These are phyloP conservation scores for Lasioglossum figueresi DNA, from an alignment of 2,888 invertebrate species.

Conservation along the genomic window DNA sequence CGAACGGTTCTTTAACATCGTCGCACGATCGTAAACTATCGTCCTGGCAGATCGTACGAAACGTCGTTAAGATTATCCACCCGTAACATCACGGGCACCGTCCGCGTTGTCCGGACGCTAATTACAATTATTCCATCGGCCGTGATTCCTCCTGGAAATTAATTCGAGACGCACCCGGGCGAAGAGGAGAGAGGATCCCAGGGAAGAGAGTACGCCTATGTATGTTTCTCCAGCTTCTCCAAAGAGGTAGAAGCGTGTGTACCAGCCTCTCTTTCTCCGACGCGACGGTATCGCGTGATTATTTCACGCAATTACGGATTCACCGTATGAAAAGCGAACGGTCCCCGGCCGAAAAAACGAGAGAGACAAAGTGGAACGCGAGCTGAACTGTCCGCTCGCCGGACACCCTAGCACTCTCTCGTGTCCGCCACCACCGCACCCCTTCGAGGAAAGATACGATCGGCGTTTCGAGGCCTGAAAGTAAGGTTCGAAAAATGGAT, in stretches of 20 bases:
- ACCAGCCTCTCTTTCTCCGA: not conserved
- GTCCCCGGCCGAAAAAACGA: not conserved
- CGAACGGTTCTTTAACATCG: slow-evolving; percentile 58
- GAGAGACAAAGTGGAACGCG: slow-evolving; percentile 21
- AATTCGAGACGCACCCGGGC: slow-evolving; percentile 2
- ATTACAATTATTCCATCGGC: slow-evolving; percentile 53
- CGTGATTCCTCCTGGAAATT: slow-evolving; percentile 42
- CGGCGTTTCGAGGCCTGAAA: slow-evolving; percentile 34
- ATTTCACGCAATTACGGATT: slow-evolving; percentile 35
- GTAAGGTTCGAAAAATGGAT: slow-evolving; percentile 56
- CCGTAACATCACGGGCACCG: slow-evolving; percentile 53
- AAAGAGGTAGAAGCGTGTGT: not conserved
- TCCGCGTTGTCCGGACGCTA: slow-evolving; percentile 37
- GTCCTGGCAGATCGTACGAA: slow-evolving; percentile 43
- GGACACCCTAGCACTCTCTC: slow-evolving; percentile 18
- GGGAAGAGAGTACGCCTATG: not conserved
- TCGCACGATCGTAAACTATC: slow-evolving; percentile 64
- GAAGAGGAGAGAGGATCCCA: not conserved
- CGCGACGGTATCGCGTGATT: slow-evolving; percentile 26
- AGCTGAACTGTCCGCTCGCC: slow-evolving; percentile 20
- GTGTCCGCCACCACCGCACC: not conserved
- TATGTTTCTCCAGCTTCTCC: not conserved
- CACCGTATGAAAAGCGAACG: slow-evolving; percentile 20
- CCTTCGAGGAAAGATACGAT: slow-evolving; percentile 45
- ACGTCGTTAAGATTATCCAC: slow-evolving; percentile 65